Base-by-base conservation (phyloP, 2,888 invertebrate species). In the Agonopterix alstromeriana region DNA sequence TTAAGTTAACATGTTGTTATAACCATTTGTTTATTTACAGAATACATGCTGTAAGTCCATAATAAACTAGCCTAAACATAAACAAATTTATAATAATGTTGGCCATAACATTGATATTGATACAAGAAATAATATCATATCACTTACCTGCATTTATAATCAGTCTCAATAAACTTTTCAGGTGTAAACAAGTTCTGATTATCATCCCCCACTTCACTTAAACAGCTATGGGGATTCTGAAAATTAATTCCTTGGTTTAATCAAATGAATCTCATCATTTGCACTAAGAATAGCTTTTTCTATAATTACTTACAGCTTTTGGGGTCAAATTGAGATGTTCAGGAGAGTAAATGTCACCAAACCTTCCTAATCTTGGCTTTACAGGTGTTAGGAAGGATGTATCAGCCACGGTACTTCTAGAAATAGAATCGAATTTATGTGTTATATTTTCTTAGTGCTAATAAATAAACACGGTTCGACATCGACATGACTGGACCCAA, bases 321-420 rank as follows among this genome's bases (percentile, higher is more conserved):
- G 89, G 85, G 53, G 88, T 81, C 65, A 79, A 70, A 70, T 89
- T 85, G 45, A 89, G 78, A 68, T 89, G 87, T 68, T 86, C 80
- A 49, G 88, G 89, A 38, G 88, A 89, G 71, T 87, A 86, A 73
- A 77, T 70, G 76, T 85, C 87, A 42, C 76, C 64, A 63, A 89
- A 87, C 67, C 64, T 77, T 49, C 87, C 79, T 48, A 89, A 69
- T 64, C 80, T 76, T 46, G 81, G 77, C 60, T 82, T 84, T 43
- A 78, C 67, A 42, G 87, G 86, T 12, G 85, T 82, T 49, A 69
- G 53, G 48, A 56, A 65, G 27, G 78, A 61, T n/a, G 72, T 63
- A 60, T 76, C 74, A 27, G 57, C 65, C n/a, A 60, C 63, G 55
- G 59, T 54, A 51, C 52, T 60, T 51, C 78, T 79, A 64, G 46